Base-by-base conservation (phyloP, 2,113 vertebrate genomes). In the Corydoras maculifer region DNA sequence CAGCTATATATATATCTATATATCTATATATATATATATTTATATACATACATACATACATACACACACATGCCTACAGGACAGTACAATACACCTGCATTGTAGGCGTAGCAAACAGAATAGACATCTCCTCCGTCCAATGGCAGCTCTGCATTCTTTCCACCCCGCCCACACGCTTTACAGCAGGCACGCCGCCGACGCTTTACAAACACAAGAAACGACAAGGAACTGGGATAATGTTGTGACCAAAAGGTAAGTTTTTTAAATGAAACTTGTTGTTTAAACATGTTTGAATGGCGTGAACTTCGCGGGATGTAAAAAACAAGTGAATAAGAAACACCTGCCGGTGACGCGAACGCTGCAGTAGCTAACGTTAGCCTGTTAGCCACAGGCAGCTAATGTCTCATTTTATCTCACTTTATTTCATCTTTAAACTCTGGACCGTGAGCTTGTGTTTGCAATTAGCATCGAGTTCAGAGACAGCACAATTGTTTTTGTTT, bases 211-310 rank as follows among this genome's bases (percentile, higher is more conserved):
- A 48, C 55, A 58, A 13, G 54, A 58, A 43, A 9, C 65, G 0
- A 48, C 15, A 25, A 32, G 3, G n/a, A 32, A 29, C 31, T 9
- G 48, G 55, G 55, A 49, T 9, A 0, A 68, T 68, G 66, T 49
- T 68, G 54, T 68, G 55, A 68, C 9, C 58, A 4, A 5, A 59
- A 31, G 54, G 66, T 68, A 68, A 12, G 51, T 10, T 53, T 53
- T 53, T 1, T 53, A 53, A 12, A 3, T 53, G 11, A 8, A 12
- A 8, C 51, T 10, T 53, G 51, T 12, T 14, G 2, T 53, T 53
- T 10, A 12, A 53, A 53, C 3, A 12, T 53, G 51, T 53, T 53
- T 53, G 11, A 53, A 10, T 58, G 3, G 48, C 9, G 9, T 29
- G 25, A 43, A 4, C 35, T 4, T 43, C 35, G 35, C 35, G 7